These are phyloP conservation scores for Notoglanidium macrostoma DNA, from an alignment of 2,797 vertebrate species.

Conservation along the genomic window DNA sequence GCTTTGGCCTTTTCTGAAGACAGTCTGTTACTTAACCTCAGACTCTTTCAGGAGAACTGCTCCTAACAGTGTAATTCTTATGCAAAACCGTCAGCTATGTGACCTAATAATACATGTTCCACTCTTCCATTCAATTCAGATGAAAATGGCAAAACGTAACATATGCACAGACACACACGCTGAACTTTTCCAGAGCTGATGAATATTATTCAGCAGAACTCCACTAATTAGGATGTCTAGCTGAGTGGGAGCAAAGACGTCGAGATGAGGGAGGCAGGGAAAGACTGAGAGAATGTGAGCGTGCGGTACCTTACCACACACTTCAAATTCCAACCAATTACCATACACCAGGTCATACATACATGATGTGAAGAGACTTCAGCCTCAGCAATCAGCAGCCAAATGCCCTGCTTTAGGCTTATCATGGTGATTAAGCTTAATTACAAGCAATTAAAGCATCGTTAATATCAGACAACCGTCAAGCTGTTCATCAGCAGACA, in stretches of 20 bases:
- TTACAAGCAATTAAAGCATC: constrained; percentile 36
- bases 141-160: constrained; percentile 6
- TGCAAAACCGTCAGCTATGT: constrained; percentile 5
- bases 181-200: constrained; percentile 4
- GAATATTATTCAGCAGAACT: constrained; percentile 37
- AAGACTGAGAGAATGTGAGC: neutral
- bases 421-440: constrained; percentile 38
- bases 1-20: constrained; percentile 7
- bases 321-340: constrained; percentile 35
- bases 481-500: constrained; percentile 26
- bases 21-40: neutral
- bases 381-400: constrained; percentile 26
- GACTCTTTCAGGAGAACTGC: neutral
- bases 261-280: neutral
- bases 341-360: neutral
- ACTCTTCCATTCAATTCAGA: constrained; percentile 4
- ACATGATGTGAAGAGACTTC: constrained; percentile 21
- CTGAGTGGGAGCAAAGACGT: constrained; percentile 17
- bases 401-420: constrained; percentile 38
- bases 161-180: neutral
- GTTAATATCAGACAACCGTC: constrained; percentile 41
- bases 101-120: constrained; percentile 14
- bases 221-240: constrained; percentile 18
- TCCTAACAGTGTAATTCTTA: constrained; percentile 6
- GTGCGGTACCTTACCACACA: neutral